Evolutionary conservation across 2,113 vertebrate species (phyloP).

Genomic region (Pterocles orientalis): DNA sequence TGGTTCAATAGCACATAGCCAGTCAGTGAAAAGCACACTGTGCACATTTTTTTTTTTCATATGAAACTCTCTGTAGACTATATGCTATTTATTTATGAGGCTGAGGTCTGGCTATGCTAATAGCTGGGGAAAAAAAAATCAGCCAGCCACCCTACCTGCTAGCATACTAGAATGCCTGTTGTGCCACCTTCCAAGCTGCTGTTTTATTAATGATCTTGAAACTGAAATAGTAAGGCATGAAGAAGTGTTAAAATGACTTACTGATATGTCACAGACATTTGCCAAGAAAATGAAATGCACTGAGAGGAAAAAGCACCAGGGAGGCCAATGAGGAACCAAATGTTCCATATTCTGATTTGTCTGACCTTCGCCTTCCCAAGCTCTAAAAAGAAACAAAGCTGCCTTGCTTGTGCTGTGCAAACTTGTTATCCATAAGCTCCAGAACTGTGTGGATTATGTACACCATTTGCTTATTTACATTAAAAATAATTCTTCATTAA

Average conservation of each 20-base stretch:
- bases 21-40: constrained; percentile 49
- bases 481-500: background rate
- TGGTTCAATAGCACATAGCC: constrained; percentile 32
- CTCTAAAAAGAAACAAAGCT: constrained; percentile 29
- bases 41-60: constrained; percentile 27
- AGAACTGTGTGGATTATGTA: background rate
- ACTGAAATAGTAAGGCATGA: constrained; percentile 72
- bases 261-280: constrained; percentile 72
- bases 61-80: constrained; percentile 23
- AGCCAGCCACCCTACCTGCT: constrained; percentile 57
- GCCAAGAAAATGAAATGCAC: constrained; percentile 75
- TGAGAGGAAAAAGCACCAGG: constrained; percentile 62
- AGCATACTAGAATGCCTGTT: constrained; percentile 56
- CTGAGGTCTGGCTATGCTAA: constrained; percentile 58
- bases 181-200: constrained; percentile 73
- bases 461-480: background rate
- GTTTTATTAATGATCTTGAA: constrained; percentile 81
- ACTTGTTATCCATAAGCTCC: background rate
- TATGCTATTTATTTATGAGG: constrained; percentile 67
- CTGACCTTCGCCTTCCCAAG: constrained; percentile 55
- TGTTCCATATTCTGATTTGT: constrained; percentile 61
- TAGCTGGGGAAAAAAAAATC: constrained; percentile 27
- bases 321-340: constrained; percentile 60
- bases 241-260: constrained; percentile 75
- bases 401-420: constrained; percentile 2